Evolutionary conservation across 2,113 vertebrate genomes (phyloP), one percentile per base, ranked within the genome.

Genomic region (Gavia stellata): DNA sequence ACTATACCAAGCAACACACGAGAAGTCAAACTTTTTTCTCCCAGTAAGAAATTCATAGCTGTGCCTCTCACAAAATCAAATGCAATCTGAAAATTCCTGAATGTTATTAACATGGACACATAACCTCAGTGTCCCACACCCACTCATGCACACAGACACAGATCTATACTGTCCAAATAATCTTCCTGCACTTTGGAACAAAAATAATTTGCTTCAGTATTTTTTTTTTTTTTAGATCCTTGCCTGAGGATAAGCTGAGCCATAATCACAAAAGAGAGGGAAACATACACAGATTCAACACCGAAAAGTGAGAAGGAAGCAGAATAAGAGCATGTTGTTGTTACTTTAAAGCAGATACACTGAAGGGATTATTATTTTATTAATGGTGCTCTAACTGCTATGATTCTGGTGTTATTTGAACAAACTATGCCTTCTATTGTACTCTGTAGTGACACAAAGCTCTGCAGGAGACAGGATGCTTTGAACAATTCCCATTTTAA

Each of bases 321-420:
- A 80, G 42, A 87, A 83, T 42, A 88, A 66, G 23, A 79, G 8
- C 10, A 59, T 62, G 26, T 26, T 81, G 49, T 28, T 92, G 45
- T 50, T 93, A 21, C 80, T 96, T 81, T 74, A 89, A 92, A 79
- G 29, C 10, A 91, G 82, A 75, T 61, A 93, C 14, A 82, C 17
- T 58, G 61, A 92, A 83, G 45, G 15, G 67, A 67, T 88, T 95
- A 94, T 95, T 96, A 91, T 95, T 96, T 94, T 96, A 94, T 96
- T 97, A 95, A 88, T 87, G 38, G 50, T 84, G 33, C 33, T 91
- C 77, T 94, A 75, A 86, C 81, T 90, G 70, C 52, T 70, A 78
- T 70, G 58, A 62, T 94, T 94, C 75, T 94, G 40, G 55, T 78
- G 79, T 71, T 94, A 94, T 78, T 95, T 85, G 88, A 96, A 95